phyloP scores from a whole-genome alignment of 2,113 vertebrate species.

The Tapirus terrestris region DNA sequence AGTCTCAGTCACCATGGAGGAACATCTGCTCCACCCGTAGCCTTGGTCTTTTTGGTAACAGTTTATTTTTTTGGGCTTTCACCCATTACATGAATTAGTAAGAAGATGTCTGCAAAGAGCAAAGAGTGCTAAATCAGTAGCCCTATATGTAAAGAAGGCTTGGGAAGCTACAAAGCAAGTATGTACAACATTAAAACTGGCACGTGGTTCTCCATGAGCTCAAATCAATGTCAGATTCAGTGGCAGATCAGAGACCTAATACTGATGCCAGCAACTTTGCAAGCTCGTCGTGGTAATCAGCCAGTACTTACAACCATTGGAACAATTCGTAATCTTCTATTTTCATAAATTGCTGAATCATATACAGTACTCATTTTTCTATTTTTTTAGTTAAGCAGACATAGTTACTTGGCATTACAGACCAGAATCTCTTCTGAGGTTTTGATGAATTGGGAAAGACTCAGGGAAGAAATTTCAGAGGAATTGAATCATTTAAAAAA shows the following conservation, averaged over 20 bases:
- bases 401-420: slow-evolving; percentile 38
- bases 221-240: neutral
- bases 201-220: neutral
- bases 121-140: neutral
- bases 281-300: neutral
- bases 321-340: neutral
- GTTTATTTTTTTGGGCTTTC: neutral
- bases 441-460: slow-evolving; percentile 56
- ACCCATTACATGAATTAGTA: neutral
- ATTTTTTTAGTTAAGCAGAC: slow-evolving; percentile 42
- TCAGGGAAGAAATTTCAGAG: slow-evolving; percentile 45
- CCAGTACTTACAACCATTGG: neutral
- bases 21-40: neutral
- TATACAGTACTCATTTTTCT: neutral
- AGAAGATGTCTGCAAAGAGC: neutral
- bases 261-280: neutral
- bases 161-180: neutral
- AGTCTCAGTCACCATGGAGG: neutral
- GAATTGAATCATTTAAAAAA: slow-evolving; percentile 57
- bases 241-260: neutral
- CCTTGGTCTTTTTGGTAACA: neutral
- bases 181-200: neutral
- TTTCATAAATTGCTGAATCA: slow-evolving; percentile 33
- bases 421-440: slow-evolving; percentile 60
- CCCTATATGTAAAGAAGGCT: neutral